Percentiles rank a stretch among this genome's conserved stretches.
phyloP scores from a whole-genome alignment of 2,888 invertebrate genomes.

The Tiliacea citrago region DNA sequence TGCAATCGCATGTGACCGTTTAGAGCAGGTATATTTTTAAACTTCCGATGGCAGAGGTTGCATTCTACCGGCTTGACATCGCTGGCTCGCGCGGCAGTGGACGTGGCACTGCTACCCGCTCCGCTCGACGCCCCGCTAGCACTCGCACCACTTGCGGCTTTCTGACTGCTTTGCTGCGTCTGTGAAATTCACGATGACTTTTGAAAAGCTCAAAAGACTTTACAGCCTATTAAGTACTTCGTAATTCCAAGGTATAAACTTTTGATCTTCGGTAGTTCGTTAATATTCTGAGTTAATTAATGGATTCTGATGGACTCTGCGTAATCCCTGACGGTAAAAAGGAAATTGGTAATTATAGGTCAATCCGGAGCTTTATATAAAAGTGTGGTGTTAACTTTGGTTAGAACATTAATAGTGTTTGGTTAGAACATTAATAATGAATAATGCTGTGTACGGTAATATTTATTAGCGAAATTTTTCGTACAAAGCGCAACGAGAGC shows the following conservation, averaged over 20 bases:
- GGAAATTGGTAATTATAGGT: conserved; percentile 82
- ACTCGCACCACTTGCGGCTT: conserved; percentile 76
- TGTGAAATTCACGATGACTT: conserved; percentile 84
- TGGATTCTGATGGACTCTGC: conserved; percentile 85
- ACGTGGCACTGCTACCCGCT: conserved; percentile 69
- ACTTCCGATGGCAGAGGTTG: conserved; percentile 98
- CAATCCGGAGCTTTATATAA: conserved; percentile 72
- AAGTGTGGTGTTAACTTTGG: conserved; percentile 44
- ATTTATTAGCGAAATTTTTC: conserved; percentile 68
- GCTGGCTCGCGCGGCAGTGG: conserved; percentile 82
- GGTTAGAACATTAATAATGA: conserved; percentile 33
- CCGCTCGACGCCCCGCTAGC: conserved; percentile 75
- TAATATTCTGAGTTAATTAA: conserved; percentile 89
- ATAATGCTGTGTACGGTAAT: conserved; percentile 47
- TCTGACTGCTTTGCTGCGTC: conserved; percentile 85
- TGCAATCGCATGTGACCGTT: conserved; percentile 99
- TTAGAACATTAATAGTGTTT: conserved; percentile 31
- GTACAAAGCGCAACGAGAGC: conserved; percentile 68
- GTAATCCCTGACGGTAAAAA: conserved; percentile 80
- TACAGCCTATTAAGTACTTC: conserved; percentile 86
- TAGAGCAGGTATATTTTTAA: conserved; percentile 99
- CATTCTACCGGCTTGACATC: conserved; percentile 98
- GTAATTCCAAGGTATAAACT: conserved; percentile 87
- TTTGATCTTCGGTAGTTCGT: conserved; percentile 85
- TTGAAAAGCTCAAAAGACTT: conserved; percentile 86